Conservation (phyloP, 2,888 invertebrate species). For the Acleris emargana region DNA sequence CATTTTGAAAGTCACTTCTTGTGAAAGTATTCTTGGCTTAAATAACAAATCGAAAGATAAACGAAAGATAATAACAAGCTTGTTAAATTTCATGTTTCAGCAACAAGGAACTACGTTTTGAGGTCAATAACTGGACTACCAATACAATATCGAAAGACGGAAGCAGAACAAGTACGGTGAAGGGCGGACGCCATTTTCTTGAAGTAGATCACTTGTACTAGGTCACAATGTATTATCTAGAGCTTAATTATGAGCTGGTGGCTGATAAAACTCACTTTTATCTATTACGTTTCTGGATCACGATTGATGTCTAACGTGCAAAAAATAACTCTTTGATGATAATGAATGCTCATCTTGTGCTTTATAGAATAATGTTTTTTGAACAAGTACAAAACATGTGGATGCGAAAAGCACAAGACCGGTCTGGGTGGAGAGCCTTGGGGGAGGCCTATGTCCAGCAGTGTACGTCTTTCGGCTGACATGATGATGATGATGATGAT, state of each 20-base stretch:
- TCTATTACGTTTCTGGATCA: background rate
- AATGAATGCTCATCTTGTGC: too few relatives aligned
- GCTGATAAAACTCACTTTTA: background rate
- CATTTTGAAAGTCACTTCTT: too few relatives aligned
- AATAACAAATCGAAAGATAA: background rate
- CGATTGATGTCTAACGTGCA: background rate
- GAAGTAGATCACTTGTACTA: constrained; percentile 18
- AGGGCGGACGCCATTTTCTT: constrained; percentile 11
- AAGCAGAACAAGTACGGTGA: constrained; percentile 12
- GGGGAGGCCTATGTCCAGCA: too few relatives aligned
- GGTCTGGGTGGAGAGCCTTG: too few relatives aligned
- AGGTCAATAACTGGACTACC: constrained; percentile 25
- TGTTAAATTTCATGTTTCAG: background rate
- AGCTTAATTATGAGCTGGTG: constrained; percentile 13
- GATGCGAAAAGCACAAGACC: too few relatives aligned
- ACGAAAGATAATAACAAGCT: background rate
- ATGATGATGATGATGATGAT: too few relatives aligned
- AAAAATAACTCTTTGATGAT: too few relatives aligned
- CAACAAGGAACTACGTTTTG: constrained; percentile 4
- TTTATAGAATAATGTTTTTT: too few relatives aligned
- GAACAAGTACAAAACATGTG: too few relatives aligned
- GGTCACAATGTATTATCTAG: constrained; percentile 14
- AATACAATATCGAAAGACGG: constrained; percentile 19
- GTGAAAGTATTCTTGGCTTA: too few relatives aligned
- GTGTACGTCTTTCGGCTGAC: too few relatives aligned